These are phyloP conservation scores for Ephialtes manifestator DNA, from an alignment of 2,888 invertebrate species.

Conservation along the genomic window DNA sequence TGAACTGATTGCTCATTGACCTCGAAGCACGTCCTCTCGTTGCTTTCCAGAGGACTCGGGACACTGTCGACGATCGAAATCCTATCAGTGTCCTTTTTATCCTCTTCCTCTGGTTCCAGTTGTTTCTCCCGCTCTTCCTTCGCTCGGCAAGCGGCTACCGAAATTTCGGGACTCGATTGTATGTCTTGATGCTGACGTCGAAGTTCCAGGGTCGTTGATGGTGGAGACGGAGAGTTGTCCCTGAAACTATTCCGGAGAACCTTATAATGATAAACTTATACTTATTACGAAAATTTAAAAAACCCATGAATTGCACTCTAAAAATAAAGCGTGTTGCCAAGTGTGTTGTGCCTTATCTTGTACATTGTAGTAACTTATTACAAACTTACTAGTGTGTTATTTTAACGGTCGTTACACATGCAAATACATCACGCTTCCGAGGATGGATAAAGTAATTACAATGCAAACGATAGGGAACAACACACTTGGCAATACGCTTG, in stretches of 20 bases:
- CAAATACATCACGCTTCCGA: no score
- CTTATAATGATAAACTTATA: neutral
- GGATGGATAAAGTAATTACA: no score
- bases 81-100: conserved; percentile 41
- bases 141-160: conserved; percentile 49
- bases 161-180: conserved; percentile 55
- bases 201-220: conserved; percentile 60
- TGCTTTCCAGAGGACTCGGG: conserved; percentile 71
- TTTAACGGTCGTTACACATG: no score
- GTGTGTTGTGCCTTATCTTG: no score
- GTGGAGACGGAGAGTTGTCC: conserved; percentile 67
- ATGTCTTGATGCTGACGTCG: conserved; percentile 44
- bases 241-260: conserved; percentile 61
- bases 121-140: conserved; percentile 61
- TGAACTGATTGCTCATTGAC: conserved; percentile 48
- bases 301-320: neutral
- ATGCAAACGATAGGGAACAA: no score
- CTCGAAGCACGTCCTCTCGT: conserved; percentile 70
- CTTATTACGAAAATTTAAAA: neutral
- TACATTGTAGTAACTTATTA: no score
- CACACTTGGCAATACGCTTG: no score
- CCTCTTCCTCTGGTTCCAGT: conserved; percentile 31
- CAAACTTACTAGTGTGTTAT: no score
- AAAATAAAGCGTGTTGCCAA: no score
- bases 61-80: conserved; percentile 46